Evolutionary conservation across 2,797 vertebrate genomes (phyloP).

Genomic region (Carduelis carduelis): DNA sequence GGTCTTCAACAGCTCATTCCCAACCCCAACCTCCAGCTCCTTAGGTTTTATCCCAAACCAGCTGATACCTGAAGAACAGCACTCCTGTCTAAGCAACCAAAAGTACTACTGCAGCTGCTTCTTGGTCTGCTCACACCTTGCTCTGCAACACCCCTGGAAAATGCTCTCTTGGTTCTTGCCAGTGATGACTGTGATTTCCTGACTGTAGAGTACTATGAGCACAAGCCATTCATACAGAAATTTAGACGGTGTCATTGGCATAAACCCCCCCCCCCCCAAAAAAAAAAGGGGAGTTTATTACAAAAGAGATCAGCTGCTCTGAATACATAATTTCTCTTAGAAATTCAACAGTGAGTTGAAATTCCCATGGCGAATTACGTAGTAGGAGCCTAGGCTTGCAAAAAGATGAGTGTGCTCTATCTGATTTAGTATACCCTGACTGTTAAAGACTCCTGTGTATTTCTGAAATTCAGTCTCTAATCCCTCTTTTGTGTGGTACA

Average conservation of each 20-base stretch:
- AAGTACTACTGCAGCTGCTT: neutral
- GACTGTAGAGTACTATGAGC: neutral
- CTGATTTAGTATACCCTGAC: neutral
- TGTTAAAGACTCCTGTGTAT: neutral
- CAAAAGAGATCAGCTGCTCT: neutral
- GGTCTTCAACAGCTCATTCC: neutral
- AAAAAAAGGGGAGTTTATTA: no score
- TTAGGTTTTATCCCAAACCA: neutral
- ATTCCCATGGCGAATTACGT: neutral
- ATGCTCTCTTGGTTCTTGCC: neutral
- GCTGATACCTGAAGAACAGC: neutral
- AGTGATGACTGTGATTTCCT: neutral
- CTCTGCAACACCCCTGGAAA: neutral
- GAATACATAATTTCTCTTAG: neutral
- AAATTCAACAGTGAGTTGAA: neutral
- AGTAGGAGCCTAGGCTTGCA: neutral
- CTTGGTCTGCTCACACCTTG: neutral
- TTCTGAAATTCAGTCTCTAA: neutral
- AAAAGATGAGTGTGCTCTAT: neutral
- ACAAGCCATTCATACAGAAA: neutral
- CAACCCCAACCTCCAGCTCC: neutral
- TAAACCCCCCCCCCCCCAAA: neutral
- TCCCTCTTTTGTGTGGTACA: neutral
- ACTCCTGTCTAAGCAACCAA: neutral
- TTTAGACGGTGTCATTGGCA: neutral